These are phyloP conservation scores for Gymnothorax reevesii DNA, from an alignment of 2,797 vertebrate genomes.

Conservation along the genomic window DNA sequence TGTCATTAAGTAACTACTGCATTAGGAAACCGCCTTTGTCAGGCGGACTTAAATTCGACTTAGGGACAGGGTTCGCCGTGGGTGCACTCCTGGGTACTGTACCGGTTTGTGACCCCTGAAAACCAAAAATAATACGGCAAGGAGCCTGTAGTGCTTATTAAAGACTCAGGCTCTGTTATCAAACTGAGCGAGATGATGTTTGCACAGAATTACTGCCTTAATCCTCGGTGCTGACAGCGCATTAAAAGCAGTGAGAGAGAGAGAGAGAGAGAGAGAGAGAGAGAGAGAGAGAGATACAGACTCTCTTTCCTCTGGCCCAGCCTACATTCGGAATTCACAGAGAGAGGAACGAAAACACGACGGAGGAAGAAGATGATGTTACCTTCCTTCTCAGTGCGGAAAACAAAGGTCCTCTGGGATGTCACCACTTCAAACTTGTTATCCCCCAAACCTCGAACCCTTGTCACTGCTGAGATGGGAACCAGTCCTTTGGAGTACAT, in stretches of 20 bases:
- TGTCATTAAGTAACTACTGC: not conserved
- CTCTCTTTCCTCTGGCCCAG: not conserved
- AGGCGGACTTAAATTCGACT: too few relatives aligned
- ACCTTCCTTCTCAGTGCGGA: constrained; percentile 93
- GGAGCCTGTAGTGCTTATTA: constrained; percentile 54
- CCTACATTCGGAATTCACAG: not conserved
- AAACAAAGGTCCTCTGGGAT: constrained; percentile 85
- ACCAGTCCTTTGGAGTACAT: constrained; percentile 96
- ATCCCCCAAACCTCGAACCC: constrained; percentile 82
- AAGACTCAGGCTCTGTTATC: constrained; percentile 45
- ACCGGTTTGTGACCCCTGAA: not conserved
- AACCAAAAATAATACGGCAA: constrained; percentile 28
- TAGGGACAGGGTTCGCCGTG: not conserved
- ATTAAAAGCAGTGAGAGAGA: constrained; percentile 17
- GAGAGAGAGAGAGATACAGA: not conserved
- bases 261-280: constrained; percentile 24
- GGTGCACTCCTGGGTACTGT: not conserved
- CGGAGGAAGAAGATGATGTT: constrained; percentile 46
- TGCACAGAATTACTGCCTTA: constrained; percentile 39
- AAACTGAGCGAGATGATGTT: constrained; percentile 52
- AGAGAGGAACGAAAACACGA: not conserved
- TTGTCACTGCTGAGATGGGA: constrained; percentile 77
- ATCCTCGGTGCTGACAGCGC: constrained; percentile 47
- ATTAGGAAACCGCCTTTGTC: not conserved
- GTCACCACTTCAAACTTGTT: constrained; percentile 94